Base-by-base conservation (phyloP, 2,113 vertebrate species). In the Prietella phreatophila region DNA sequence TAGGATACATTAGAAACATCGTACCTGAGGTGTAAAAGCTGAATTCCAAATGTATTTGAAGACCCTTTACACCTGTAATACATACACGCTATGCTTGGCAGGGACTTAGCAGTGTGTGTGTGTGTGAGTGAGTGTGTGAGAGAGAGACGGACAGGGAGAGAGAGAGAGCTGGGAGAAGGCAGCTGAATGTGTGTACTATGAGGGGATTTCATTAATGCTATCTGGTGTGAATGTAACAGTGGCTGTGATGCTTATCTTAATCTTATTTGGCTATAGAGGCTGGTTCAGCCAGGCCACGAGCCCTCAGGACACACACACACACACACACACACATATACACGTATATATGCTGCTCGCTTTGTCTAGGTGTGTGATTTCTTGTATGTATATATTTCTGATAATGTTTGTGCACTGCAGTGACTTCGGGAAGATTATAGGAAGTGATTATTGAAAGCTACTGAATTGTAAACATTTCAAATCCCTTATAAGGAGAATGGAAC, bases 151-250 rank as follows among this genome's bases (percentile, higher is more conserved):
- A 22, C 86, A 91, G 84, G 39, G 90, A 89, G 84, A 27, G 13
- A 83, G 88, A 83, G 83, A 88, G 89, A 91, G 53, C 82, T 86
- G 79, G 83, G 87, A 89, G 89, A 88, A 81, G 61, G 90, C 92
- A 87, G 90, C 89, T 84, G 89, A 91, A 90, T 90, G 84, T 90
- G 88, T 92, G 88, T 92, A 92, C 93, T 94, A 91, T 91, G 58
- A 93, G 93, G 90, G 89, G 89, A 92, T 93, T 94, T 93, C 93
- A 93, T 95, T 94, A 93, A 94, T 94, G 91, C 92, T 93, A 90
- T 93, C 91, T 91, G 83, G 88, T 88, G 89, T 92, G 90, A 93
- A 93, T 91, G 91, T 87, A 94, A 89, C 93, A 90, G 91, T 90
- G 89, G 88, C 91, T 89, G 22, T 92, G 95, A 94, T 95, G 87